A percentile compares a stretch with the other conserved stretches of the same genome.
Conservation (phyloP, 1,140 invertebrate genomes). For the Cherax destructor region DNA sequence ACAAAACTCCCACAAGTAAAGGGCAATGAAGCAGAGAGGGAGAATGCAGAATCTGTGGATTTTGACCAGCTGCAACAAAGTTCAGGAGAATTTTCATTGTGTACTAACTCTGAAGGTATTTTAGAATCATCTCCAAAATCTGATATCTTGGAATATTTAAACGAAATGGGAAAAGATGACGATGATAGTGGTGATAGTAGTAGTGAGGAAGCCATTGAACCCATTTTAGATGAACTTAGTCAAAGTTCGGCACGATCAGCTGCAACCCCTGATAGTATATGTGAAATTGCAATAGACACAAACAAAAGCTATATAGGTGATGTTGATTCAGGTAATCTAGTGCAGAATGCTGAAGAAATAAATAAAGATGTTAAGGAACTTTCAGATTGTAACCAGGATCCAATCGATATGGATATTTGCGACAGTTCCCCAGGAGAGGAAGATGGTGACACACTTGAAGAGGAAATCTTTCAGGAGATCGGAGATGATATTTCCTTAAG, state of each 20-base stretch:
- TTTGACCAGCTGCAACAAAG: background rate
- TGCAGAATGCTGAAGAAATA: background rate
- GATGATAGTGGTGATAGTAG: background rate
- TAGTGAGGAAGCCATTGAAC: background rate
- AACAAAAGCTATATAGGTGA: background rate
- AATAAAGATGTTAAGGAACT: slow-evolving; percentile 5
- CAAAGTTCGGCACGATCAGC: background rate
- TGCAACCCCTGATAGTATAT: background rate
- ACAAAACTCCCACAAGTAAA: too few relatives aligned
- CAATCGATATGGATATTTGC: slow-evolving; percentile 63
- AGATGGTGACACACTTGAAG: background rate
- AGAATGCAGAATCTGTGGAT: background rate
- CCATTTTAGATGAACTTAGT: slow-evolving; percentile 3
- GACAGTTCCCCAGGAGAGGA: slow-evolving; percentile 52
- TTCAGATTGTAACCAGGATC: slow-evolving; percentile 48
- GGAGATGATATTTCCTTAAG: slow-evolving; percentile 7
- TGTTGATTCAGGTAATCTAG: background rate
- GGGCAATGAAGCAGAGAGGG: background rate
- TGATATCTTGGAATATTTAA: background rate
- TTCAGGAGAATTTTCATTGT: background rate
- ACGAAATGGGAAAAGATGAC: background rate
- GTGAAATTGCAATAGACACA: background rate
- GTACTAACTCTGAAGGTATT: background rate
- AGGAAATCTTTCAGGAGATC: slow-evolving; percentile 19
- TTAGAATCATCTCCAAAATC: background rate